A percentile compares a stretch with the other conserved stretches of the same genome.
These are phyloP conservation scores for Drosophila nannoptera DNA, from an alignment of 1,140 invertebrate species.

Conservation along the genomic window DNA sequence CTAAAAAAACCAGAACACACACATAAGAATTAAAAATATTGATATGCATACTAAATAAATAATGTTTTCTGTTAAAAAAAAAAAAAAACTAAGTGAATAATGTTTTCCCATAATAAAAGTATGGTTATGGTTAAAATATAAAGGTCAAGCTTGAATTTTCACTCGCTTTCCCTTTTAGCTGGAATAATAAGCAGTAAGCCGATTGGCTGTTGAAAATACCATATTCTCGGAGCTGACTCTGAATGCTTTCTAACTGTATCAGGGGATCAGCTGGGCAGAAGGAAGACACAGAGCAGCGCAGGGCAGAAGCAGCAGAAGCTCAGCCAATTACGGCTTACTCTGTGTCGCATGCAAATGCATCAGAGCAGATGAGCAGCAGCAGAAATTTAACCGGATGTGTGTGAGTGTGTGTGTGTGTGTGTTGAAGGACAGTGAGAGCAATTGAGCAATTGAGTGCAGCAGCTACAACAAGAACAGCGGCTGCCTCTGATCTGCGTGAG, in stretches of 20 bases:
- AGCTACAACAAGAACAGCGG: too few relatives aligned
- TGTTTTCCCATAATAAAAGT: constrained; percentile 75
- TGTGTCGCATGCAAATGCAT: constrained; percentile 4
- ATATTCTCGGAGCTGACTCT: not conserved
- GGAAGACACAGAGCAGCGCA: not conserved
- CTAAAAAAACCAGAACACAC: constrained; percentile 33
- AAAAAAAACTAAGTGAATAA: constrained; percentile 52
- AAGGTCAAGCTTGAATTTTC: not conserved
- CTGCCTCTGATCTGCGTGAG: too few relatives aligned
- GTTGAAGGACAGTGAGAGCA: too few relatives aligned
- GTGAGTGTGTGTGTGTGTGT: too few relatives aligned
- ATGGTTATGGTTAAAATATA: constrained; percentile 71
- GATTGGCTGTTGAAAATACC: not conserved
- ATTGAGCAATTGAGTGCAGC: too few relatives aligned
- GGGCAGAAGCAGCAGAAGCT: not conserved
- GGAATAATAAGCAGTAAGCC: not conserved
- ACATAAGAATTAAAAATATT: constrained; percentile 35
- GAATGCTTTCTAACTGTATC: not conserved
- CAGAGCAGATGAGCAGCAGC: not conserved
- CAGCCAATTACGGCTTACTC: not conserved
- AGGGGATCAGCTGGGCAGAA: not conserved
- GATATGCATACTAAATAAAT: constrained; percentile 47
- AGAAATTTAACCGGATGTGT: not conserved
- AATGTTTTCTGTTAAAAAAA: constrained; percentile 71
- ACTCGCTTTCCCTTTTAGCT: not conserved